phyloP scores from a whole-genome alignment of 2,888 invertebrate species.

The Cerastis leucographa region DNA sequence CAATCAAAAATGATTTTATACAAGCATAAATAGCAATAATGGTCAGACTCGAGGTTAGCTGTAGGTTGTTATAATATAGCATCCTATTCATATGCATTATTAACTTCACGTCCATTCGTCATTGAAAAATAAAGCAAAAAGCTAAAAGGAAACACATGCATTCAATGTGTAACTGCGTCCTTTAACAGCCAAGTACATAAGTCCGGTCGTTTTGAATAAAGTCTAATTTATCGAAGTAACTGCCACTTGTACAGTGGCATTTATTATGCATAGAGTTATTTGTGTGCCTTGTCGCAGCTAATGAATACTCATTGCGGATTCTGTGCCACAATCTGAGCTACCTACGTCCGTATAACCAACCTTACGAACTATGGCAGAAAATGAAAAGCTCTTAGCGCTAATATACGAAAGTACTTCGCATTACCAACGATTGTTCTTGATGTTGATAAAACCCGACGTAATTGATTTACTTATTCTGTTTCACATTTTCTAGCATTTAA shows the following conservation, averaged over 20 bases:
- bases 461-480: slow-evolving; percentile 39
- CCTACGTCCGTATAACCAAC: slow-evolving; percentile 11
- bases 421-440: slow-evolving; percentile 18
- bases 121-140: slow-evolving; percentile 35
- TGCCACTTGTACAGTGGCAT: slow-evolving; percentile 55
- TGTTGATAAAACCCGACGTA: slow-evolving; percentile 24
- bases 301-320: slow-evolving; percentile 68
- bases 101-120: slow-evolving; percentile 14
- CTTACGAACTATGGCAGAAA: slow-evolving; percentile 36
- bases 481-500: slow-evolving; percentile 29
- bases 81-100: slow-evolving; percentile 21
- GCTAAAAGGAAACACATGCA: slow-evolving; percentile 17
- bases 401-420: slow-evolving; percentile 39
- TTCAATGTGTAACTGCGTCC: slow-evolving; percentile 10
- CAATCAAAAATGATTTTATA: slow-evolving; percentile 31
- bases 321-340: slow-evolving; percentile 46
- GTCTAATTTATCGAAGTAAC: slow-evolving; percentile 41
- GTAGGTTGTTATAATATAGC: slow-evolving; percentile 30
- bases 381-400: slow-evolving; percentile 36
- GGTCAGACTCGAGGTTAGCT: slow-evolving; percentile 21
- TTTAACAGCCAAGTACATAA: slow-evolving; percentile 15
- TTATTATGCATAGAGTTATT: slow-evolving; percentile 75
- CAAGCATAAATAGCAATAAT: slow-evolving; percentile 23
- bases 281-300: slow-evolving; percentile 69
- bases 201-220: slow-evolving; percentile 49